Base-by-base conservation (phyloP, 1,140 invertebrate genomes). In the Zaprionus africanus region DNA sequence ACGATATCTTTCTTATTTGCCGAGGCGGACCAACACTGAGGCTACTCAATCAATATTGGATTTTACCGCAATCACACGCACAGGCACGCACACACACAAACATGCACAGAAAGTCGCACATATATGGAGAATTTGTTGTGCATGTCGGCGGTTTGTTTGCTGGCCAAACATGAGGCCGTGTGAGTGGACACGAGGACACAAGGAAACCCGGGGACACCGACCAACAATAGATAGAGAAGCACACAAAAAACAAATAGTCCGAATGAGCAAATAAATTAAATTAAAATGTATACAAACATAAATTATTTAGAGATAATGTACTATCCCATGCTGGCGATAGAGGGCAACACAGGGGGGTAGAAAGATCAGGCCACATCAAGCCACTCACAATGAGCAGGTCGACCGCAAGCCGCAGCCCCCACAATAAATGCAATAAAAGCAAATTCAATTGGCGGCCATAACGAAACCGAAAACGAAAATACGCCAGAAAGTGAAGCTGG, bases 221-320 rank as follows among this genome's bases (percentile, higher is more conserved):
- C 15, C 31, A 71, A 28, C 61, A 70, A 80, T 22, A 69, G 67
- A 24, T 74, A 62, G 36, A 83, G 53, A 68, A 62, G 63, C 54
- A 63, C 13, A 58, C 17, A 53, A 49, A 67, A 67, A 82, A 81
- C 81, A 87, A 82, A 86, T 86, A 87, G 78, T 75, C 83, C 38
- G 69, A 43, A 41, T 78, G 83, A 69, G 62, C 83, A 86, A 87
- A 87, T 87, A 87, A 87, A 87, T 87, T 84, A 87, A 87, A 87
- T 87, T 87, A 87, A 87, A 87, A 87, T 88, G 84, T 87, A 87
- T 88, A 87, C 84, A 87, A 88, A 87, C 84, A 87, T 87, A 87
- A 87, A 87, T 87, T 87, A 87, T 87, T 87, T 87, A 87, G 84
- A 87, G 84, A 88, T 87, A 87, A 87, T 87, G 84, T 88, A 87